These are phyloP conservation scores for Gastrophysa polygoni DNA, from an alignment of 2,888 invertebrate species.

Conservation along the genomic window DNA sequence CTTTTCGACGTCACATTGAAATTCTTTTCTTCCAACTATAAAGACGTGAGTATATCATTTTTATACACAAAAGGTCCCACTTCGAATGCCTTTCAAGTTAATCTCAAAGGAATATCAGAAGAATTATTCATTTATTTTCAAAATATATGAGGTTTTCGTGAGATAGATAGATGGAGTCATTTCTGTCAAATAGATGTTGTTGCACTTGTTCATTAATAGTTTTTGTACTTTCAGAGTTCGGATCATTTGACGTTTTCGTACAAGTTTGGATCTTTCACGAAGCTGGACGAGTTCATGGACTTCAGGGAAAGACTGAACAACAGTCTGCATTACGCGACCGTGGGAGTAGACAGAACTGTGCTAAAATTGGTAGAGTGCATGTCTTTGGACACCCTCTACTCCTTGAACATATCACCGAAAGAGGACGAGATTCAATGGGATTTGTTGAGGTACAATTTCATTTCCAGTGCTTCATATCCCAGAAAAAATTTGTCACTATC, in stretches of 20 bases:
- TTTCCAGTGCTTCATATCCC: too few species aligned
- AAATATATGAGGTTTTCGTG: too few species aligned
- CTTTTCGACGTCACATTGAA: conserved; percentile 78
- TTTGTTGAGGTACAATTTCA: conserved; percentile 56
- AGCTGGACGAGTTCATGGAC: conserved; percentile 87
- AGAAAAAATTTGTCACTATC: too few species aligned
- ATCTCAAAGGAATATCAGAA: too few species aligned
- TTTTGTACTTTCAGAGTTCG: conserved; percentile 70
- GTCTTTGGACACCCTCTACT: conserved; percentile 61
- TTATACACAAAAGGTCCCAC: too few species aligned
- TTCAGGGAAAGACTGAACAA: conserved; percentile 81
- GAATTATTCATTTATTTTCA: too few species aligned
- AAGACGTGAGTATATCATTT: conserved; percentile 84
- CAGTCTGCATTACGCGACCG: conserved; percentile 77
- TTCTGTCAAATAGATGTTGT: too few species aligned
- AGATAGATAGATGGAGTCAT: too few species aligned
- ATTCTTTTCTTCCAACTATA: conserved; percentile 87
- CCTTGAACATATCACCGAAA: conserved; percentile 66
- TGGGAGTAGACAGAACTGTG: conserved; percentile 71
- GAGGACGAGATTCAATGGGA: conserved; percentile 67
- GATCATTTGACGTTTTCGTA: conserved; percentile 92
- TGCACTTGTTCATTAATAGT: too few species aligned
- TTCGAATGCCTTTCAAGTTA: too few species aligned
- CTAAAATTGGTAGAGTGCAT: conserved; percentile 68
- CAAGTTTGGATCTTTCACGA: conserved; percentile 93